Base-by-base conservation (phyloP, 2,888 invertebrate species). In the Agrochola macilenta region DNA sequence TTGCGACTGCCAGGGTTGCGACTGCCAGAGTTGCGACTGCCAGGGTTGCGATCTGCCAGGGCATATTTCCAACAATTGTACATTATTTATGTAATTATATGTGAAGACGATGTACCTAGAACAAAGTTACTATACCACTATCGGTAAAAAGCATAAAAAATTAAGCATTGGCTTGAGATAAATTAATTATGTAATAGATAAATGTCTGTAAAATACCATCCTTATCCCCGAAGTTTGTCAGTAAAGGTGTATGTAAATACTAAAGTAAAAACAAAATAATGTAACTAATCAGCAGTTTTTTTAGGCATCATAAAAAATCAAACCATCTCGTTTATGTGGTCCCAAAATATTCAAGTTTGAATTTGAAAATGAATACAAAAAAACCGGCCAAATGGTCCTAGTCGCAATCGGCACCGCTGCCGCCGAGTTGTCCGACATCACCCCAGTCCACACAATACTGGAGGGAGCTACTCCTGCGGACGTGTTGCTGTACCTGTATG, bases 401-500 rank as follows among this genome's bases (percentile, higher is more conserved):
- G 26, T 80, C 2, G 43, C 68, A 35, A 43, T 80, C 26, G 2
- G 26, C 7, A 39, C 46, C 2, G 60, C 43, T 46, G 14, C n/a
- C 35, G 61, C 76, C 23, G 17, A 54, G 8, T 5, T 49, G 3
- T 0, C 23, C 20, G 1, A 0, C 12, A 0, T 5, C 35, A 14
- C 20, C 8, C 4, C 61, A 14, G n/a, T 74, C 9, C 61, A 69
- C 14, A 7, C 26, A 58, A 23, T 64, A 43, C 52, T 78, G n/a
- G 57, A 69, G 8, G 20, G 8, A 20, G 64, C 57, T 35, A 43
- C 63, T 52, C 58, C 78, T 58, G 58, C 2, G 49, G 57, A 81
- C 1, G 66, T 74, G 52, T 20, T 79, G 23, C 20, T 79, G 52
- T 79, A 81, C 60, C 75, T 81, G 26, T 79, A 68, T 58, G 74